Evolutionary conservation across 2,113 vertebrate genomes (phyloP).

Genomic region (Engraulis encrasicolus): DNA sequence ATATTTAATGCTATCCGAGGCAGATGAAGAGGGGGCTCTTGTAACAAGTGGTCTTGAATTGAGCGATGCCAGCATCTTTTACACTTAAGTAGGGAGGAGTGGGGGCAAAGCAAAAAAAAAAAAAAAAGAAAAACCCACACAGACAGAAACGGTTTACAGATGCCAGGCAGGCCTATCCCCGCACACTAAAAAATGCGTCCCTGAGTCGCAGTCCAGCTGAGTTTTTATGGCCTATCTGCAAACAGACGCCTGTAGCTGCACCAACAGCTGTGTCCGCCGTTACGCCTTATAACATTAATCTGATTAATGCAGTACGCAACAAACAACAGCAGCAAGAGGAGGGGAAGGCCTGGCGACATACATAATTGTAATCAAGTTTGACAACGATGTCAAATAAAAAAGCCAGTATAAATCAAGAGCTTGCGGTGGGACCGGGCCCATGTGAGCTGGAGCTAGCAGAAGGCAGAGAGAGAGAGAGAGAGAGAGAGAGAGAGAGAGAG

Average conservation of each 20-base stretch:
- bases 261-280: slow-evolving; percentile 69
- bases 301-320: slow-evolving; percentile 68
- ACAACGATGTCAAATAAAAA: slow-evolving; percentile 66
- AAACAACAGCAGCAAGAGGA: slow-evolving; percentile 47
- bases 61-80: slow-evolving; percentile 46
- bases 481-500: not conserved
- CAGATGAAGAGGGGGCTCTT: slow-evolving; percentile 40
- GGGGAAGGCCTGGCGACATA: slow-evolving; percentile 57
- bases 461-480: too few relatives aligned
- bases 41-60: slow-evolving; percentile 51
- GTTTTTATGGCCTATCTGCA: slow-evolving; percentile 54
- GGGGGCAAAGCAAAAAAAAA: not conserved
- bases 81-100: slow-evolving; percentile 24
- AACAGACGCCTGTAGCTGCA: slow-evolving; percentile 65
- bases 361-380: slow-evolving; percentile 72
- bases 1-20: slow-evolving; percentile 45
- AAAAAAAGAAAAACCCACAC: slow-evolving; percentile 38
- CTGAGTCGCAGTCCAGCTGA: slow-evolving; percentile 51
- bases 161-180: slow-evolving; percentile 49
- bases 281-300: slow-evolving; percentile 65
- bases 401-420: slow-evolving; percentile 56
- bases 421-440: not conserved
- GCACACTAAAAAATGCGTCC: slow-evolving; percentile 53
- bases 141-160: slow-evolving; percentile 32
- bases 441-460: not conserved